Evolutionary conservation across 1,140 invertebrate genomes (phyloP), one percentile per base, ranked within the genome.

Genomic region (Hyles vespertilio): DNA sequence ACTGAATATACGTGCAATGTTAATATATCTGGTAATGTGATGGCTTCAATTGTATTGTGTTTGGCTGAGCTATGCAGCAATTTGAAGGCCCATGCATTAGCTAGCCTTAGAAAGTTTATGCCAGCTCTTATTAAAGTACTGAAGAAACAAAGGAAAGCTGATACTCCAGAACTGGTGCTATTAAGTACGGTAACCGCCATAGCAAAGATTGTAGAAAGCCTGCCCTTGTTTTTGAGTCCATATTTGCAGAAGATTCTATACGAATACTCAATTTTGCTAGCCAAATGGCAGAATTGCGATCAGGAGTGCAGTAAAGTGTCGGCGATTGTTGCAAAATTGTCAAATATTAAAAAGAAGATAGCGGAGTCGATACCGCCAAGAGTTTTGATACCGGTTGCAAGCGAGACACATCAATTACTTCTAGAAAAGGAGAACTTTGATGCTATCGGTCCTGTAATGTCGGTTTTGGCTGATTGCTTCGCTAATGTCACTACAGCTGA

Each of bases 211-310:
- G 91, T 97, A 1, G 94, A 96, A 69, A 94, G 93, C 22, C 73
- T 97, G 32, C 93, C 95, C 0, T 86, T 94, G 3, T 97, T 98
- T 72, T 80, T 98, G 32, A 96, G 95, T 65, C 93, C 95, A 0
- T 98, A 97, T 83, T 81, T 98, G 36, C 91, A 94, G 58, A 93
- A 95, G 63, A 91, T 98, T 34, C 74, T 97, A 1, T 90, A 87
- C 3, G 92, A 93, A 60, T 77, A 96, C 10, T 91, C 92, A 32
- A 89, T 91, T 61, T 71, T 94, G 6, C 90, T 87, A 32, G 91
- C 83, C 2, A 91, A 90, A 70, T 92, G 89, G 89, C 75, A 82
- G 57, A 65, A 70, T 48, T 69, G 67, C 22, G 79, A 81, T 51
- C 81, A 89, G 58, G 79, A 89, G 48, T 89, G 90, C 51, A 84